Evolutionary conservation across 2,113 vertebrate species (phyloP).

Genomic region (Promerops cafer): DNA sequence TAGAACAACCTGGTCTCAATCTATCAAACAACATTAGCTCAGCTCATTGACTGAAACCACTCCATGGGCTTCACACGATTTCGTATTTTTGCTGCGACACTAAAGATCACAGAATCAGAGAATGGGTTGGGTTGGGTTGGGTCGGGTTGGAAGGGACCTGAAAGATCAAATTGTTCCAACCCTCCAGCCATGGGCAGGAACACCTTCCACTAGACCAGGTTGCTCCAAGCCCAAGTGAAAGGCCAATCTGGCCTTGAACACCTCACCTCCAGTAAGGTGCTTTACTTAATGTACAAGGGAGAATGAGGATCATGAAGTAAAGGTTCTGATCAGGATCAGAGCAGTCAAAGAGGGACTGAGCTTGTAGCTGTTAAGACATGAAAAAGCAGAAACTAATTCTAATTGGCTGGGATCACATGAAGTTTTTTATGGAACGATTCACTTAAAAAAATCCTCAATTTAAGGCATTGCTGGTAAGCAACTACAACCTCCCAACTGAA

Average conservation of each 20-base stretch:
- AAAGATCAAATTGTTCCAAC: background rate
- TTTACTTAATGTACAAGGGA: accelerated
- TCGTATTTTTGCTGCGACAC: background rate
- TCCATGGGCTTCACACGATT: background rate
- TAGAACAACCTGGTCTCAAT: background rate
- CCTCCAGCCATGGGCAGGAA: background rate
- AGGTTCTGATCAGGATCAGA: background rate
- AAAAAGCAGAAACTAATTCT: background rate
- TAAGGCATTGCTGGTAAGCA: background rate
- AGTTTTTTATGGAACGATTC: background rate
- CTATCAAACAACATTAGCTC: background rate
- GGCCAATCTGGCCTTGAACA: background rate
- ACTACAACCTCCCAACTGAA: background rate
- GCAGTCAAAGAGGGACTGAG: background rate
- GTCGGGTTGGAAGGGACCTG: background rate
- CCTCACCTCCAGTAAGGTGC: background rate
- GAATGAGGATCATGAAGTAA: background rate
- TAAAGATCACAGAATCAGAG: background rate
- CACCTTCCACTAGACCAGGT: background rate
- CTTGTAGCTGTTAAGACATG: background rate
- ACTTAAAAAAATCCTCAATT: background rate
- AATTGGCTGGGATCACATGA: background rate
- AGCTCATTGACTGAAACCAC: background rate
- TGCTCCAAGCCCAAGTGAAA: background rate
- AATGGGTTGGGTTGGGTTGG: background rate